Evolutionary conservation across 2,797 vertebrate species (phyloP).

Genomic region (Meriones psammophilus): DNA sequence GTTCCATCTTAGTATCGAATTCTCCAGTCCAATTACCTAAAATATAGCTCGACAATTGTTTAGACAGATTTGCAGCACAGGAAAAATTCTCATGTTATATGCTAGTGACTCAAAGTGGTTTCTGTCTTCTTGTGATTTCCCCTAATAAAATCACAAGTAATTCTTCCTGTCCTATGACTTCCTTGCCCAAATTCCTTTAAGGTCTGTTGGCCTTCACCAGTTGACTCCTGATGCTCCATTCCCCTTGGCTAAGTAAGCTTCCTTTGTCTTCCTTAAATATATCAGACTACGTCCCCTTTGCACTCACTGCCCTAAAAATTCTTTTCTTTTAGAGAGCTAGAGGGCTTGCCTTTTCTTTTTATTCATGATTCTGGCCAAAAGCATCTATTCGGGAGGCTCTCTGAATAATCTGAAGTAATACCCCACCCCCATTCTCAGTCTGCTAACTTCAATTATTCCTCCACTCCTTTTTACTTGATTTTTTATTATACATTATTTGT

Average conservation of each 20-base stretch:
- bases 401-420: background rate
- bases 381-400: background rate
- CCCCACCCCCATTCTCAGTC: background rate
- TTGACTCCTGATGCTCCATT: background rate
- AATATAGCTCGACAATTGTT: no score
- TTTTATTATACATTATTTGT: constrained; percentile 15
- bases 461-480: background rate
- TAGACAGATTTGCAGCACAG: no score
- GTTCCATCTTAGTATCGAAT: no score
- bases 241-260: background rate
- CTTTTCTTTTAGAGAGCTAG: background rate
- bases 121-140: background rate
- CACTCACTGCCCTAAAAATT: background rate
- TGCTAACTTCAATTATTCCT: constrained; percentile 38
- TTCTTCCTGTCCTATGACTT: background rate
- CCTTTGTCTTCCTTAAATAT: background rate
- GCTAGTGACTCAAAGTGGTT: no score
- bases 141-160: background rate
- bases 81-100: no score
- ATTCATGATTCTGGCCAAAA: constrained; percentile 23
- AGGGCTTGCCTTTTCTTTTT: background rate
- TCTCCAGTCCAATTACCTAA: no score
- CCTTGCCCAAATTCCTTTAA: background rate
- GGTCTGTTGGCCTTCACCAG: background rate
- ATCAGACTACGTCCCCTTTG: background rate